These are phyloP conservation scores for Scolopax rusticola DNA, from an alignment of 2,797 vertebrate genomes.

Conservation along the genomic window DNA sequence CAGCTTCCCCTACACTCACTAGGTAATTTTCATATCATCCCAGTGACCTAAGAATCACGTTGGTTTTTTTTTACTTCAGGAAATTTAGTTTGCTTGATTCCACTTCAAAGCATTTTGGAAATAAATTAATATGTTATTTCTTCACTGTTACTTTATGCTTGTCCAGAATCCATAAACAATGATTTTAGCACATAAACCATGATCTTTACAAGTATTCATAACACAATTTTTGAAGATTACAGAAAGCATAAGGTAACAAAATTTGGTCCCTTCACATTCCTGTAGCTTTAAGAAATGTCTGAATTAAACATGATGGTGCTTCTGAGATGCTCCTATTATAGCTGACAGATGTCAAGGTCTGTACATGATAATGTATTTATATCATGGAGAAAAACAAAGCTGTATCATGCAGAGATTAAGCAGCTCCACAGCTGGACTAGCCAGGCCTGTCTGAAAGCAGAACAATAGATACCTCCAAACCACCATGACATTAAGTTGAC, in stretches of 20 bases:
- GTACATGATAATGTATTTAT: conserved; percentile 67
- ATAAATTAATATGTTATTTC: not conserved
- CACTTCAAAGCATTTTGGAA: not conserved
- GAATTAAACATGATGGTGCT: conserved; percentile 39
- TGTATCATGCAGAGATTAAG: conserved; percentile 62
- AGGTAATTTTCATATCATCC: not conserved
- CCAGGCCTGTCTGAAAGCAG: conserved; percentile 62
- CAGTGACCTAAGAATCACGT: not conserved
- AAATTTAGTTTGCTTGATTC: not conserved
- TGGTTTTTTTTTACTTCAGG: not conserved
- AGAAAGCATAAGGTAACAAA: not conserved
- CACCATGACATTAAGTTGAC: conserved; percentile 81
- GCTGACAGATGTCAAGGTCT: conserved; percentile 47
- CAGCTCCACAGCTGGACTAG: conserved; percentile 71
- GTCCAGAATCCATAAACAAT: not conserved
- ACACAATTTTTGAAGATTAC: not conserved
- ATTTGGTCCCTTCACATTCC: not conserved
- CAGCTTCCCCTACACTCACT: not conserved
- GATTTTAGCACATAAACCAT: not conserved
- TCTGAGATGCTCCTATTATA: conserved; percentile 33
- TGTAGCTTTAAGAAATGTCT: conserved; percentile 16
- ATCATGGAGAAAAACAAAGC: conserved; percentile 42
- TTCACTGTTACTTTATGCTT: not conserved
- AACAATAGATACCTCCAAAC: conserved; percentile 77
- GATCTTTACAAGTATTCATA: not conserved